A percentile compares a stretch with the other conserved stretches of the same genome.
These are phyloP conservation scores for Halcyon senegalensis DNA, from an alignment of 2,113 vertebrate genomes.

Conservation along the genomic window DNA sequence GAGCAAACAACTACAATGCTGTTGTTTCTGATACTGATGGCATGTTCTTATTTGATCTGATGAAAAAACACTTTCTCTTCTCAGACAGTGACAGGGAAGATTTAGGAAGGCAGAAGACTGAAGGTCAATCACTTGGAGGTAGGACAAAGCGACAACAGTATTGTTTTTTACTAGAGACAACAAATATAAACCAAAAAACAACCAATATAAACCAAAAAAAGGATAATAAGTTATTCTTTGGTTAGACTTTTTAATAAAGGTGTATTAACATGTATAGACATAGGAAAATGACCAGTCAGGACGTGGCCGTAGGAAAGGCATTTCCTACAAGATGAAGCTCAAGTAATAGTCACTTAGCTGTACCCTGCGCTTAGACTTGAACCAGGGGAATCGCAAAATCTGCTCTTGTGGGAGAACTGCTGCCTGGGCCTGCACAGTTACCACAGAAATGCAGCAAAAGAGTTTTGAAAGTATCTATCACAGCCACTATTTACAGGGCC, in stretches of 20 bases:
- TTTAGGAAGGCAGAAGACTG: not conserved
- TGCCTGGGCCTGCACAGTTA: not conserved
- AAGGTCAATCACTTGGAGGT: slow-evolving; percentile 4
- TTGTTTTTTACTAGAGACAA: not conserved
- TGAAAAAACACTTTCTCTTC: not conserved
- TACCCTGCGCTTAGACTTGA: not conserved
- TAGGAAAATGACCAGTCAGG: not conserved
- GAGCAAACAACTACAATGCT: not conserved
- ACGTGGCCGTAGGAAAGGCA: not conserved
- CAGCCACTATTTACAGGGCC: not conserved
- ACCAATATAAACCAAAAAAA: not conserved
- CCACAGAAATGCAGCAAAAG: not conserved
- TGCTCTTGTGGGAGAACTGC: not conserved
- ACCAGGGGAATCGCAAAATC: not conserved
- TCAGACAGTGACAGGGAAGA: slow-evolving; percentile 2
- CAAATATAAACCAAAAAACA: not conserved
- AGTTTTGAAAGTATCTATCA: not conserved
- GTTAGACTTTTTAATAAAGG: not conserved
- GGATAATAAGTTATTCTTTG: not conserved
- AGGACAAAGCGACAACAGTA: not conserved
- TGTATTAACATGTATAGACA: not conserved
- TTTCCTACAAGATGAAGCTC: not conserved
- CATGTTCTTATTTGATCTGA: not conserved
- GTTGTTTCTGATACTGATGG: not conserved
- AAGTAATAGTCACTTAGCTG: not conserved